Percentiles rank a stretch among this genome's conserved stretches.
These are phyloP conservation scores for Xyrichtys novacula DNA, from an alignment of 2,797 vertebrate genomes.

Conservation along the genomic window DNA sequence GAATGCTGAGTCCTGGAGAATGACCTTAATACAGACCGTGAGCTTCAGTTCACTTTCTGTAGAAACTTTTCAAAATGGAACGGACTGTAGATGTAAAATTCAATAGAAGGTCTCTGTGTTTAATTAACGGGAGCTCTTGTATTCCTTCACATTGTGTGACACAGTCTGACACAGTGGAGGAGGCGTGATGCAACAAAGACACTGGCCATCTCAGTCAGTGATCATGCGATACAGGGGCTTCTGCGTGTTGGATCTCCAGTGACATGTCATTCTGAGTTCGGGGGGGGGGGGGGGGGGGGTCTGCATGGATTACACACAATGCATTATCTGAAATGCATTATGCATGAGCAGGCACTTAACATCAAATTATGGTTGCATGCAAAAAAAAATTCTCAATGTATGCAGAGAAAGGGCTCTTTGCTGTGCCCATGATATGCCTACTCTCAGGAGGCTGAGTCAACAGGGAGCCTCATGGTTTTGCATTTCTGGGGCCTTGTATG, in stretches of 20 bases:
- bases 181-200: slow-evolving; percentile 29
- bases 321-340: slow-evolving; percentile 82
- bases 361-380: slow-evolving; percentile 78
- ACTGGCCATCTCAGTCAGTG: slow-evolving; percentile 12
- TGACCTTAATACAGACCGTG: slow-evolving; percentile 27
- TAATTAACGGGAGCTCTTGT: background rate
- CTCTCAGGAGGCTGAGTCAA: slow-evolving; percentile 61
- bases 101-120: background rate
- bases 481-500: slow-evolving; percentile 56
- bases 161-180: slow-evolving; percentile 1
- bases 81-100: slow-evolving; percentile 45
- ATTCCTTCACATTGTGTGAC: slow-evolving; percentile 19
- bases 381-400: slow-evolving; percentile 57
- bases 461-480: slow-evolving; percentile 61
- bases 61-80: slow-evolving; percentile 29
- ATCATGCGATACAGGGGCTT: slow-evolving; percentile 16
- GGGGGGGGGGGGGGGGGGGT: slow-evolving; percentile 56
- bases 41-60: slow-evolving; percentile 43
- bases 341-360: slow-evolving; percentile 80
- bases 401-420: slow-evolving; percentile 57
- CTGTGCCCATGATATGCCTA: slow-evolving; percentile 70
- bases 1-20: slow-evolving; percentile 55
- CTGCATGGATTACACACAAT: slow-evolving; percentile 70
- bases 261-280: slow-evolving; percentile 46
- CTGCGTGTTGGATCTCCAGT: slow-evolving; percentile 21